These are phyloP conservation scores for Nothoprocta pentlandii DNA, from an alignment of 2,113 vertebrate genomes.

Conservation along the genomic window DNA sequence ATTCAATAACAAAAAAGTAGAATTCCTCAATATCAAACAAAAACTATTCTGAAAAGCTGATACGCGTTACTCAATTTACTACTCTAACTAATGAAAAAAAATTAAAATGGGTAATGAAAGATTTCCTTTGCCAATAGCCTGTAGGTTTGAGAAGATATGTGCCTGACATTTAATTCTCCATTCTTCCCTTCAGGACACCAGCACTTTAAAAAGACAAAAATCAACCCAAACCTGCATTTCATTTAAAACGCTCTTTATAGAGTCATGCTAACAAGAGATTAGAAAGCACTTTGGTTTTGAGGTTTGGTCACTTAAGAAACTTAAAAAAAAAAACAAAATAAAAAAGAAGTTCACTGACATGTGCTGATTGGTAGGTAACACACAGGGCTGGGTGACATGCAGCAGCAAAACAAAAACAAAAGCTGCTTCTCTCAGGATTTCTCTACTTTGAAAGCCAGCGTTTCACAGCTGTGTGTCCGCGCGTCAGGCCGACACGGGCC, in stretches of 20 bases:
- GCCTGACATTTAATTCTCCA: neutral
- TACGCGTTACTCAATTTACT: neutral
- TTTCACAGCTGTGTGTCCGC: too few species aligned
- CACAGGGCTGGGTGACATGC: fast-evolving
- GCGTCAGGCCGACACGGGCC: too few species aligned
- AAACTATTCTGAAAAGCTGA: neutral
- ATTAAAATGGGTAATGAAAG: fast-evolving
- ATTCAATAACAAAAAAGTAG: neutral
- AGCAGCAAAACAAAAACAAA: neutral
- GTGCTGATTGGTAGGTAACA: neutral
- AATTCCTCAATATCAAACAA: neutral
- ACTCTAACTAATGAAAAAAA: neutral
- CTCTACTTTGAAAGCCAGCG: neutral
- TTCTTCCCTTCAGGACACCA: neutral
- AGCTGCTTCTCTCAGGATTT: neutral
- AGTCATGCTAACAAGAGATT: neutral
- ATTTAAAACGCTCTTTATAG: neutral
- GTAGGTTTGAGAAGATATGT: neutral
- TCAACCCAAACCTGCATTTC: neutral
- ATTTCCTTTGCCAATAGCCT: neutral
- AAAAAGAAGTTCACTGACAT: neutral
- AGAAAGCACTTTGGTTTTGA: neutral
- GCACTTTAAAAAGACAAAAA: neutral
- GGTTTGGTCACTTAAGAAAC: neutral
- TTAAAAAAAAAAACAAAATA: neutral